A percentile compares a stretch with the other conserved stretches of the same genome.
phyloP scores from a whole-genome alignment of 2,797 vertebrate genomes.

The Thripadectes ignobilis region DNA sequence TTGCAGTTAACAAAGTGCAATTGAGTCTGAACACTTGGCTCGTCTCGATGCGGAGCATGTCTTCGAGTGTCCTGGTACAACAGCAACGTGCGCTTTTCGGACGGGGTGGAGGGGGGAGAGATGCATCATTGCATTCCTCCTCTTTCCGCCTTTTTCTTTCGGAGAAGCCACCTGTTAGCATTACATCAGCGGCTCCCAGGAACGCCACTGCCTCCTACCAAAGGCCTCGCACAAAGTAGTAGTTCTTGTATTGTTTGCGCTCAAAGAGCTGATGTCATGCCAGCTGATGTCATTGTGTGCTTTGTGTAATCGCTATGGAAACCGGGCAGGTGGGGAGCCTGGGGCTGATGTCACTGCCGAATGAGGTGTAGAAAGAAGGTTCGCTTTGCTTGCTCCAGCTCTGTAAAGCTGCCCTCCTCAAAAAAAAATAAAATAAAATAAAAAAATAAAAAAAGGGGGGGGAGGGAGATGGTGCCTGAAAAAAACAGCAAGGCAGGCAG shows the following conservation, averaged over 20 bases:
- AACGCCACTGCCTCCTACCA: constrained; percentile 54
- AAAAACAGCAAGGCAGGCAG: background rate
- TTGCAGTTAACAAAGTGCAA: background rate
- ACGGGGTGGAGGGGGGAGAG: background rate
- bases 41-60: fast-evolving
- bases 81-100: background rate
- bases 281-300: constrained; percentile 86
- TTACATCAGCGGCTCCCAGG: constrained; percentile 78
- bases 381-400: background rate
- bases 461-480: background rate
- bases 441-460: background rate
- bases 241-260: constrained; percentile 85
- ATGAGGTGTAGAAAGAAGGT: constrained; percentile 68
- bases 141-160: background rate
- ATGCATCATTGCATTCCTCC: background rate
- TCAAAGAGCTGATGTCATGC: constrained; percentile 84
- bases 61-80: background rate
- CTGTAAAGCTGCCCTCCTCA: background rate
- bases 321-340: constrained; percentile 84
- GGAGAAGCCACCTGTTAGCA: constrained; percentile 85
- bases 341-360: constrained; percentile 72
- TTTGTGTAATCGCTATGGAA: constrained; percentile 79
- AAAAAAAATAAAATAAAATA: background rate
- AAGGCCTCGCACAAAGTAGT: constrained; percentile 77
- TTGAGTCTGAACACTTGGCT: background rate